A percentile compares a stretch with the other conserved stretches of the same genome.
phyloP scores from a whole-genome alignment of 2,113 vertebrate genomes.

The Isichthys henryi region DNA sequence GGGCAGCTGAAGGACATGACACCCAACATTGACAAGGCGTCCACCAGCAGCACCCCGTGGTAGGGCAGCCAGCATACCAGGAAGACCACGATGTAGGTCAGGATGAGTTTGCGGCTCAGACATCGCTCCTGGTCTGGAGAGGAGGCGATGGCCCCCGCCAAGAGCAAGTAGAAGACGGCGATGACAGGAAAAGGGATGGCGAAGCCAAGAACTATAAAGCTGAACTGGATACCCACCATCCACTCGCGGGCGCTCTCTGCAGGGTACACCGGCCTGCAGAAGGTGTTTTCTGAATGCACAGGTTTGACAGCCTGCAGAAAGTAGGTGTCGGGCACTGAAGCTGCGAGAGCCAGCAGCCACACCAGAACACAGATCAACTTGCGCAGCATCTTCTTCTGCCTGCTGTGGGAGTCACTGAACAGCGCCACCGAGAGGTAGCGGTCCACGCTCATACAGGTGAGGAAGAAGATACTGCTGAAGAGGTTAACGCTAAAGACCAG shows the following conservation, averaged over 20 bases:
- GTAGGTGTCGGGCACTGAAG: conserved; percentile 76
- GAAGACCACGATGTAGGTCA: conserved; percentile 79
- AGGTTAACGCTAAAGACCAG: conserved; percentile 85
- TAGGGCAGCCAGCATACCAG: conserved; percentile 85
- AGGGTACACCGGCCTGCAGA: conserved; percentile 74
- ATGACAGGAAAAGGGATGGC: conserved; percentile 76
- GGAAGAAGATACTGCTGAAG: conserved; percentile 87
- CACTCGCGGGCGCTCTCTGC: conserved; percentile 67
- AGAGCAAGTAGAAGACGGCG: conserved; percentile 68
- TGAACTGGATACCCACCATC: conserved; percentile 76
- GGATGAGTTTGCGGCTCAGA: conserved; percentile 70
- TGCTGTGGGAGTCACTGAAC: conserved; percentile 48
- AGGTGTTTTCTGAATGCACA: conserved; percentile 53
- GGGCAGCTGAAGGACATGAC: conserved; percentile 73
- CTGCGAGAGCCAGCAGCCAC: conserved; percentile 76
- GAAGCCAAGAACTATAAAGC: conserved; percentile 75
- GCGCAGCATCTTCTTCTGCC: conserved; percentile 60
- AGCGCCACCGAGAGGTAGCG: conserved; percentile 71
- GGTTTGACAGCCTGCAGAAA: conserved; percentile 73
- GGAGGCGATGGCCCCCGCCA: conserved; percentile 60
- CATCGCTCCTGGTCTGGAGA: conserved; percentile 69
- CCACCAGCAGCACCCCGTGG: conserved; percentile 69
- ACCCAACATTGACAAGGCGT: conserved; percentile 69
- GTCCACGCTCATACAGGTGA: conserved; percentile 83
- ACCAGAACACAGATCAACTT: conserved; percentile 67